phyloP scores from a whole-genome alignment of 2,888 invertebrate species.

The Malthinus seriepunctatus region DNA sequence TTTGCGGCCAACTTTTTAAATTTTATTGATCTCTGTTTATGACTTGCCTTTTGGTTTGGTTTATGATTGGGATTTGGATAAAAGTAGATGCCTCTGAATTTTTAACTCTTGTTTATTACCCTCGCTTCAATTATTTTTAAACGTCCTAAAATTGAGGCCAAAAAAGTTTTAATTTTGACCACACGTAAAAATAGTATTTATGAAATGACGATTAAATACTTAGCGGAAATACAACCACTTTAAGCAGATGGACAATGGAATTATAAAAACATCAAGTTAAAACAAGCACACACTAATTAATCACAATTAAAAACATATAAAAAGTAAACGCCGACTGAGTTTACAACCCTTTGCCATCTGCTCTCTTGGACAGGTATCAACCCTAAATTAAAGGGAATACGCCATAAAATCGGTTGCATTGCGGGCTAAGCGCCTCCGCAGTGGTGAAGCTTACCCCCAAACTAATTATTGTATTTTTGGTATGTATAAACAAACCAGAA shows the following conservation, averaged over 20 bases:
- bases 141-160: too few species aligned
- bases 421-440: conserved; percentile 30
- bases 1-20: conserved; percentile 11
- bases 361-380: conserved; percentile 29
- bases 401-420: conserved; percentile 36
- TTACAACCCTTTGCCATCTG: conserved; percentile 38
- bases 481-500: neutral
- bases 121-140: too few species aligned
- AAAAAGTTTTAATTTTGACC: too few species aligned
- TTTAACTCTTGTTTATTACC: too few species aligned
- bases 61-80: too few species aligned
- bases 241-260: conserved; percentile 24
- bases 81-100: too few species aligned
- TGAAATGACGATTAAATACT: neutral
- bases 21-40: conserved; percentile 4
- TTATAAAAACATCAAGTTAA: conserved; percentile 28
- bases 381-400: conserved; percentile 34
- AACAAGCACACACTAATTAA: conserved; percentile 27
- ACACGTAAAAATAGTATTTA: too few species aligned
- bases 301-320: conserved; percentile 30
- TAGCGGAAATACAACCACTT: conserved; percentile 17
- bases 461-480: conserved; percentile 33
- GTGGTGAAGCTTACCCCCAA: conserved; percentile 38
- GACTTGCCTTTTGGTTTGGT: neutral
- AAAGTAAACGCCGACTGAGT: conserved; percentile 35